phyloP scores from a whole-genome alignment of 2,797 vertebrate genomes.

The Prionace glauca region DNA sequence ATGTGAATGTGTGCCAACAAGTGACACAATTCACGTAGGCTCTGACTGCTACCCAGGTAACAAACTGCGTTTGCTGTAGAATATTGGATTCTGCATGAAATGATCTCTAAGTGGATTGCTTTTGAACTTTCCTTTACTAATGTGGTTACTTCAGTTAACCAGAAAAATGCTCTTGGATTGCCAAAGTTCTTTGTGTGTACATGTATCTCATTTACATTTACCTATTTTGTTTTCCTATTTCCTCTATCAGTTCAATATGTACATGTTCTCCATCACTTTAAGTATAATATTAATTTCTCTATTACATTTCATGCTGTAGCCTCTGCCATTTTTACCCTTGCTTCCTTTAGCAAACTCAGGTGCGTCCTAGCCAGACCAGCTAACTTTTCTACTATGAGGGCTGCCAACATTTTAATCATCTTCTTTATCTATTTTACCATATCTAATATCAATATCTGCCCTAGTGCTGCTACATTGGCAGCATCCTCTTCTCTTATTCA shows the following conservation, averaged over 20 bases:
- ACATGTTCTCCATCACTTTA: not conserved
- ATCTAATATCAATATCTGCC: not conserved
- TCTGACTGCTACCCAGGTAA: not conserved
- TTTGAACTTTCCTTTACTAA: not conserved
- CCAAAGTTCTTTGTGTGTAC: not conserved
- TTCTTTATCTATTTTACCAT: not conserved
- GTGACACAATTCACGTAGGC: not conserved
- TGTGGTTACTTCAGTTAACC: not conserved
- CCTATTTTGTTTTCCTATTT: not conserved
- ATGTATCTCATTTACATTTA: not conserved
- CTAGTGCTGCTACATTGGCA: not conserved
- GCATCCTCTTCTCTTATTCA: not conserved
- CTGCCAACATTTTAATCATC: not conserved
- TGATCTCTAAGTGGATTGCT: not conserved
- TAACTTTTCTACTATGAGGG: not conserved
- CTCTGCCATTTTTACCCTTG: not conserved
- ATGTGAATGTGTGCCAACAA: not conserved
- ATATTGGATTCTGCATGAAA: not conserved
- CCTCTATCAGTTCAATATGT: not conserved
- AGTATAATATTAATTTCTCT: not conserved
- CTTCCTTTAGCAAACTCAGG: not conserved
- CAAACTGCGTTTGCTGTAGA: not conserved
- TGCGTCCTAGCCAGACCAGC: not conserved
- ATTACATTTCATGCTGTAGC: not conserved
- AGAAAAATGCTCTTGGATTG: not conserved